Conservation (phyloP, 2,113 vertebrate species). For the Rostratula benghalensis region DNA sequence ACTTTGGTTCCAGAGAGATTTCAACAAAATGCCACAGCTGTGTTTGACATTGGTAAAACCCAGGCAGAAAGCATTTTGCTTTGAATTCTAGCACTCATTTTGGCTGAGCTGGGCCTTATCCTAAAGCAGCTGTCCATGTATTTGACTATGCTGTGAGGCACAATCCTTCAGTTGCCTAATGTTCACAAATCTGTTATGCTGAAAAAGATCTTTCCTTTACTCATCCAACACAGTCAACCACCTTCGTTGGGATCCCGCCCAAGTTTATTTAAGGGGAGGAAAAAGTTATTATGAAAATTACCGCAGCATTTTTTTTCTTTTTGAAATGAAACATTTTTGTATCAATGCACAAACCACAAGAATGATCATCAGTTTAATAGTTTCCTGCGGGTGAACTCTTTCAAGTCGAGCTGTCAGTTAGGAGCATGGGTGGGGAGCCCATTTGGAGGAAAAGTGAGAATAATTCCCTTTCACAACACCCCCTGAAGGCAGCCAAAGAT, state of each 20-base stretch:
- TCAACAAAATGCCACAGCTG: slow-evolving; percentile 29
- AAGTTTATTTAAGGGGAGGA: slow-evolving; percentile 75
- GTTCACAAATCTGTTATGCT: slow-evolving; percentile 47
- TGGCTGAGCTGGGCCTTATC: background rate
- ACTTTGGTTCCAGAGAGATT: slow-evolving; percentile 34
- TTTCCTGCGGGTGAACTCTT: slow-evolving; percentile 74
- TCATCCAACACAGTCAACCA: slow-evolving; percentile 52
- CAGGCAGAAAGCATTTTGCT: background rate
- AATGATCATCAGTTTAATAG: slow-evolving; percentile 75
- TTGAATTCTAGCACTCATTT: background rate
- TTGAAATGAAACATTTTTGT: slow-evolving; percentile 60
- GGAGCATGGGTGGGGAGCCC: slow-evolving; percentile 35
- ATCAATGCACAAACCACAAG: slow-evolving; percentile 76
- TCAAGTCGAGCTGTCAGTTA: slow-evolving; percentile 72
- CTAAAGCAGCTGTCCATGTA: background rate
- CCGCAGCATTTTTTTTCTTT: slow-evolving; percentile 31
- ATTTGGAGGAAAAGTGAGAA: slow-evolving; percentile 9
- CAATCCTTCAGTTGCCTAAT: slow-evolving; percentile 15
- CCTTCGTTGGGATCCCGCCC: slow-evolving; percentile 61
- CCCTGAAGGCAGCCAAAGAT: slow-evolving; percentile 30
- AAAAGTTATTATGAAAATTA: slow-evolving; percentile 76
- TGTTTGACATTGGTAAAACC: background rate
- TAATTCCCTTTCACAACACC: slow-evolving; percentile 22
- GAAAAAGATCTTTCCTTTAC: slow-evolving; percentile 44
- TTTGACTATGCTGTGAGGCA: slow-evolving; percentile 9